phyloP scores from a whole-genome alignment of 2,797 vertebrate genomes.

The Ctenochaetus hawaiiensis region DNA sequence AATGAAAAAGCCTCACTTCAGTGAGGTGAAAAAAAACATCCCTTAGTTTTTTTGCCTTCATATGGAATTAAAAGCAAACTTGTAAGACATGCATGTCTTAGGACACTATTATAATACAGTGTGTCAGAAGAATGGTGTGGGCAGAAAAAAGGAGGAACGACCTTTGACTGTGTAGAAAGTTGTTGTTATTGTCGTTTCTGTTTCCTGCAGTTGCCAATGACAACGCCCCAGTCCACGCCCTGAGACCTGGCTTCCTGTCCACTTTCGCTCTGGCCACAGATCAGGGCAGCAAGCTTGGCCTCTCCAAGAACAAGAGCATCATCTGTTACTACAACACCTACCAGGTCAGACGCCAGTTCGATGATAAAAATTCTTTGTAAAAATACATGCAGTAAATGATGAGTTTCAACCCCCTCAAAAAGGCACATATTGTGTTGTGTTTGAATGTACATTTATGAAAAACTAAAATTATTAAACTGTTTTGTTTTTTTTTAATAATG shows the following conservation, averaged over 20 bases:
- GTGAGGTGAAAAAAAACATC: neutral
- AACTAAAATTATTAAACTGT: neutral
- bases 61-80: neutral
- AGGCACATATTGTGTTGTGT: neutral
- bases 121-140: constrained; percentile 3
- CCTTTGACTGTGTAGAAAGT: neutral
- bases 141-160: neutral
- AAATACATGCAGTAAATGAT: neutral
- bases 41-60: neutral
- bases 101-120: neutral
- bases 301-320: constrained; percentile 99
- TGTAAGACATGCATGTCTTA: neutral
- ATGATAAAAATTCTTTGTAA: neutral
- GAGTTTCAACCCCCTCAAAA: neutral
- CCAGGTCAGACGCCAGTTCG: constrained; percentile 63
- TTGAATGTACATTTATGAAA: neutral
- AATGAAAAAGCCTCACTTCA: neutral
- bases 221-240: constrained; percentile 93
- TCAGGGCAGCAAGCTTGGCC: constrained; percentile 97
- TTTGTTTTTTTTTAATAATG: neutral
- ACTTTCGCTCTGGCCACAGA: constrained; percentile 97
- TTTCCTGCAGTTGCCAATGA: constrained; percentile 92
- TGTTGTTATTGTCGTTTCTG: neutral
- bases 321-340: constrained; percentile 96
- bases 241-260: constrained; percentile 94